Evolutionary conservation across 2,797 vertebrate species (phyloP).

Genomic region (Pyrocephalus nanus): DNA sequence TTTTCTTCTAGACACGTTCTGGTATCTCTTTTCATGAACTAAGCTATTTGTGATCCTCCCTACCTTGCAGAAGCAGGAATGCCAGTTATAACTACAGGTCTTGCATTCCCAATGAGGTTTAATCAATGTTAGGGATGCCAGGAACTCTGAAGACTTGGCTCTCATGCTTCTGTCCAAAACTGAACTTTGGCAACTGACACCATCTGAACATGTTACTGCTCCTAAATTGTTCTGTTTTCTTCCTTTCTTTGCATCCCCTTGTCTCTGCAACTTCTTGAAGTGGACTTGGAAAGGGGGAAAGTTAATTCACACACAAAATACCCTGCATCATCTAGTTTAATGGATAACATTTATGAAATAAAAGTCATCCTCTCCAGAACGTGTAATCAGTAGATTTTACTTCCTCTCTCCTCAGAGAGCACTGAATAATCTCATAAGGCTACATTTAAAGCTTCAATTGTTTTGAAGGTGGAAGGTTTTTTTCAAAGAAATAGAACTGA

Average conservation of each 20-base stretch:
- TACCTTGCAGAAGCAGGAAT: slow-evolving; percentile 17
- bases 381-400: neutral
- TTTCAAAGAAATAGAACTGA: neutral
- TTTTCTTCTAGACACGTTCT: slow-evolving; percentile 19
- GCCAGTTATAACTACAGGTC: neutral
- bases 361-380: neutral
- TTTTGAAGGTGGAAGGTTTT: neutral
- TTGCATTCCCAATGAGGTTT: slow-evolving; percentile 3
- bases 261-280: neutral
- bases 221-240: neutral
- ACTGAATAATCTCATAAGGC: neutral
- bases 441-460: neutral
- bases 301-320: neutral
- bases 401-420: neutral
- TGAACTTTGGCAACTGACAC: neutral
- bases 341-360: neutral
- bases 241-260: neutral
- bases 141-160: neutral
- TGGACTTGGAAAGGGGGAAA: neutral
- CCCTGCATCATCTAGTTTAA: neutral
- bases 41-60: slow-evolving; percentile 40
- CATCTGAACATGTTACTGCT: neutral
- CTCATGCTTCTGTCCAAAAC: neutral
- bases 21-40: neutral
- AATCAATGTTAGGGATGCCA: neutral